Base-by-base conservation (phyloP, 2,797 vertebrate species). In the Falco naumanni region DNA sequence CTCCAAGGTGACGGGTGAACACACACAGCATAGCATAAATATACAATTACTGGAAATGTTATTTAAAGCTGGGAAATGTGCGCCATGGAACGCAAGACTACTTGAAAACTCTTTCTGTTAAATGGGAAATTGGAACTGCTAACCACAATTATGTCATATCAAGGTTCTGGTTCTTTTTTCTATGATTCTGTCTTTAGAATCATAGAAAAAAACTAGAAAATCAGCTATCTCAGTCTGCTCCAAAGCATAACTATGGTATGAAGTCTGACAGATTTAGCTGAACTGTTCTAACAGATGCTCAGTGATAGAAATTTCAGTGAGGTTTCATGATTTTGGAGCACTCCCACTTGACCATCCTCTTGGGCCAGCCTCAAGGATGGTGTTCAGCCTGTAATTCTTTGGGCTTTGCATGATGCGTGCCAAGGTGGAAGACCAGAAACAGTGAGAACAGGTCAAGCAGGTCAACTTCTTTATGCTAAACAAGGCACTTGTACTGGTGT, bases 1-100 rank as follows among this genome's bases (percentile, higher is more conserved):
- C 85, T 76, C 83, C 74, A 37, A 43, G 88, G 87, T 41, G 72
- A 54, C 5, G 50, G 83, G 57, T 41, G 66, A 96, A 31, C 56
- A 53, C 16, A 26, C 51, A 34, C 20, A 86, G 57, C 74, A 37
- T 5, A 45, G 47, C 76, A 84, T 24, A 88, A 75, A 84, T 51
- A 76, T 1, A 39, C 24, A 86, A 37, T 77, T 45, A 78, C 2
- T 34, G 65, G 26, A 60, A 60, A 33, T 61, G 26, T 66, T 22
- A 51, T 63, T 53, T 81, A 37, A 81, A 43, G 45, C 10, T 16
- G 45, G 78, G 29, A 29, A 68, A 69, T 81, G 8, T 3, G 9
- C 48, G 78, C 37, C 29, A 7, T 16, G 22, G n/a, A 33, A 8
- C 0, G 0, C 25, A 64, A 41, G n/a, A 2, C 3, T 1, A 7